Base-by-base conservation (phyloP, 1,140 invertebrate species). In the Cepaea nemoralis region DNA sequence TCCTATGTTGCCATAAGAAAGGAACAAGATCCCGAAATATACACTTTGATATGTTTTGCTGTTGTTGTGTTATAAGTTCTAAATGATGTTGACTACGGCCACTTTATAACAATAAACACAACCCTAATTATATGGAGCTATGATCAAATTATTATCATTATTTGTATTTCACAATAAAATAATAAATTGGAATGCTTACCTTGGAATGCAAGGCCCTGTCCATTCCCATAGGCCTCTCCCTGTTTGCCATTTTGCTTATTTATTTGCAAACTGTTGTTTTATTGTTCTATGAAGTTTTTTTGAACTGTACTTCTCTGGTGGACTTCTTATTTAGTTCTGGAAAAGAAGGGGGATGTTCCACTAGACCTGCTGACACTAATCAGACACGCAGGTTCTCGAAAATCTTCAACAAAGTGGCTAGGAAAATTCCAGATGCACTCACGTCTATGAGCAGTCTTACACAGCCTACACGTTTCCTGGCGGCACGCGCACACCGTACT, bases 211-310 rank as follows among this genome's bases (percentile, higher is more conserved):
- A 81, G 71, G 85, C 85, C 79, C 85, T 81, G 79, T 86, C 85
- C 85, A 86, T 86, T 48, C 85, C 85, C 83, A 84, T 86, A 33
- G 85, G 82, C 73, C 81, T 83, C 63, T 83, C 79, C 59, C 85
- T 82, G 67, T 83, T 82, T 10, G 85, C 80, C 85, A 86, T 86
- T 82, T 79, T 86, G 80, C 40, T 27, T 73, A 10, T 39, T 35
- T 67, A 45, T 33, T 37, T 22, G 66, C n/a, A 63, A 31, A 6
- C 16, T 63, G 1, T 27, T 63, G 27, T 31, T 31, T 63, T 27
- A 63, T n/a, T 59, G 55, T 1, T 27, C 22, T 31, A 6, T 31
- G 33, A 63, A 63, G 5, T 27, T 63, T 63, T 27, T 63, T 55
- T 55, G n/a, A n/a, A n/a, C n/a, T 63, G 27, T 55, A 3, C 59